Conservation (phyloP, 2,888 invertebrate genomes). For the Agelastica alni region DNA sequence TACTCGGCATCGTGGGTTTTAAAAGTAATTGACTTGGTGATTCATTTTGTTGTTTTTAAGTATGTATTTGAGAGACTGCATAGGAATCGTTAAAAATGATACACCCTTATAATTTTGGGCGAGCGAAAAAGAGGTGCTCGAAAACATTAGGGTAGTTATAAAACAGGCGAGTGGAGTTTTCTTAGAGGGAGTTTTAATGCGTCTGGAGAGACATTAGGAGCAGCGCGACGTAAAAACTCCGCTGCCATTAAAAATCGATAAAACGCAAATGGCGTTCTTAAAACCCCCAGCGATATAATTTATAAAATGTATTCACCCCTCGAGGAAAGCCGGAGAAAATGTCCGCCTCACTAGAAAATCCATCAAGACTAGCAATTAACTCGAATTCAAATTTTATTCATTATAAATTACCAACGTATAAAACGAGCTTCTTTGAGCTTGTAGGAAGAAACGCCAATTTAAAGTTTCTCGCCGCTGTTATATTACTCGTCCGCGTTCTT, state of each 20-base stretch:
- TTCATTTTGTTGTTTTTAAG: too few species aligned
- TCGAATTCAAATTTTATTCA: conserved; percentile 59
- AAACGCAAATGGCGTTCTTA: conserved; percentile 55
- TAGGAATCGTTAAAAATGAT: not conserved
- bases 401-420: conserved; percentile 58
- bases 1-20: too few species aligned
- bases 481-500: conserved; percentile 40
- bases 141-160: conserved; percentile 10
- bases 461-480: conserved; percentile 53
- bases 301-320: conserved; percentile 54
- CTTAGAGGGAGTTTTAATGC: conserved; percentile 38
- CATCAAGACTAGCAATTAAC: conserved; percentile 58
- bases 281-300: conserved; percentile 52
- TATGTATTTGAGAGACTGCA: too few species aligned
- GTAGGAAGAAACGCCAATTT: conserved; percentile 57
- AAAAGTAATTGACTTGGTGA: too few species aligned
- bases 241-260: conserved; percentile 54
- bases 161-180: conserved; percentile 27
- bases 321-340: conserved; percentile 49
- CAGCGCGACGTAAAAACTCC: conserved; percentile 41
- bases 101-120: not conserved
- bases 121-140: not conserved
- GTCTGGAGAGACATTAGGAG: conserved; percentile 39
- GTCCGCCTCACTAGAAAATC: conserved; percentile 54
- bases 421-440: conserved; percentile 56